phyloP scores from a whole-genome alignment of 2,888 invertebrate genomes.

The Cantharis rufa region DNA sequence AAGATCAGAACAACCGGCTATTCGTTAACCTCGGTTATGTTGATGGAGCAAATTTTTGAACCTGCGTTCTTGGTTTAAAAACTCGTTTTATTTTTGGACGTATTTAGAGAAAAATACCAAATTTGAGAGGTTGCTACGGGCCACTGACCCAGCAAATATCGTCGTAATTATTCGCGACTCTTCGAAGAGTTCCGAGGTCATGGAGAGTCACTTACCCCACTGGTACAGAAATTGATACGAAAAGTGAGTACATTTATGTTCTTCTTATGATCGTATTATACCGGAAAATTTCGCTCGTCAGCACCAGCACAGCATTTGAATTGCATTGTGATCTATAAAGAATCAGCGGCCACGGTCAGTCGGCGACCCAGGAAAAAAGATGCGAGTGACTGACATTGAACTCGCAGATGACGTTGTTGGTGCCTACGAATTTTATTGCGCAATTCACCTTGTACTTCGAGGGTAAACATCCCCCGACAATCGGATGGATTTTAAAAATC shows the following conservation, averaged over 20 bases:
- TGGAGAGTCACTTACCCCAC: constrained; percentile 68
- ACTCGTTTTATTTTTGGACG: neutral
- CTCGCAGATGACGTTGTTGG: constrained; percentile 18
- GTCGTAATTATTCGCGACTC: constrained; percentile 42
- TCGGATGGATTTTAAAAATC: neutral
- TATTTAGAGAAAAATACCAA: constrained; percentile 11
- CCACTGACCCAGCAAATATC: constrained; percentile 52
- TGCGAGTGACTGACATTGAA: constrained; percentile 36
- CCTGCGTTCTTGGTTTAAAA: neutral
- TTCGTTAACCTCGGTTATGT: neutral
- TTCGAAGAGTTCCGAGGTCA: constrained; percentile 60
- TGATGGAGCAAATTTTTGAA: neutral
- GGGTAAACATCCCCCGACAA: neutral
- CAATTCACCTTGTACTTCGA: neutral
- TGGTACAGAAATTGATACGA: constrained; percentile 53
- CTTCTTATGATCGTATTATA: constrained; percentile 30
- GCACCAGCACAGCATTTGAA: constrained; percentile 23
- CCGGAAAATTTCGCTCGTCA: constrained; percentile 42
- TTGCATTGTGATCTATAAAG: constrained; percentile 36
- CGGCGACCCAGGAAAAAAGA: constrained; percentile 49
- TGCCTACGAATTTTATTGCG: constrained; percentile 12
- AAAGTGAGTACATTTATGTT: constrained; percentile 41
- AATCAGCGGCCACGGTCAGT: constrained; percentile 41
- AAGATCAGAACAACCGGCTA: neutral
- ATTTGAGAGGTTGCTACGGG: constrained; percentile 52